phyloP scores from a whole-genome alignment of 2,888 invertebrate species.

The Phengaris alcon region DNA sequence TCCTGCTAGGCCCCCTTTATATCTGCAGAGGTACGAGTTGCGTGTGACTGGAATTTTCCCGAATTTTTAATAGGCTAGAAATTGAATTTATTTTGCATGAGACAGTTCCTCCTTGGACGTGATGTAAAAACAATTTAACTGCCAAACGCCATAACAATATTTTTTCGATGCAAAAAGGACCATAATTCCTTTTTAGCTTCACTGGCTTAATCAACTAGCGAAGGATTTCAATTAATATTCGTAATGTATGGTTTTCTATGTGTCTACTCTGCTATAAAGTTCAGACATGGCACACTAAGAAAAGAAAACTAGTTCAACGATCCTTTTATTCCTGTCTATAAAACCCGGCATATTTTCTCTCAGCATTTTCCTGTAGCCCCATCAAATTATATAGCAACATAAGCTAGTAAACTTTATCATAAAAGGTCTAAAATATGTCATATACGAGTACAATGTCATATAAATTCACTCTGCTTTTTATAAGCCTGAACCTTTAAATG shows the following conservation, averaged over 20 bases:
- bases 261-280: neutral
- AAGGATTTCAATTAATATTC: conserved; percentile 1
- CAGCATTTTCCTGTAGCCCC: neutral
- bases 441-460: conserved; percentile 6
- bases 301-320: conserved; percentile 14
- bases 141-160: no score
- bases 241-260: neutral
- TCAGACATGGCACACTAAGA: conserved; percentile 7
- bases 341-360: neutral
- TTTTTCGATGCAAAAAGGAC: no score
- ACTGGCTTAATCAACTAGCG: neutral
- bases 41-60: no score
- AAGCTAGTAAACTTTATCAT: conserved; percentile 3
- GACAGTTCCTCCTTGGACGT: no score
- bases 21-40: no score
- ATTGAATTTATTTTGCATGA: no score
- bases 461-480: conserved; percentile 15
- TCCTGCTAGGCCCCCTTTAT: no score
- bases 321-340: conserved; percentile 1
- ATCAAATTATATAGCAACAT: neutral
- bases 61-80: no score
- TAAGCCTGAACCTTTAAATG: neutral
- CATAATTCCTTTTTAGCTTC: neutral
- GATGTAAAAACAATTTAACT: no score
- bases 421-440: conserved; percentile 3